phyloP scores from a whole-genome alignment of 2,797 vertebrate species.

The Alca torda region DNA sequence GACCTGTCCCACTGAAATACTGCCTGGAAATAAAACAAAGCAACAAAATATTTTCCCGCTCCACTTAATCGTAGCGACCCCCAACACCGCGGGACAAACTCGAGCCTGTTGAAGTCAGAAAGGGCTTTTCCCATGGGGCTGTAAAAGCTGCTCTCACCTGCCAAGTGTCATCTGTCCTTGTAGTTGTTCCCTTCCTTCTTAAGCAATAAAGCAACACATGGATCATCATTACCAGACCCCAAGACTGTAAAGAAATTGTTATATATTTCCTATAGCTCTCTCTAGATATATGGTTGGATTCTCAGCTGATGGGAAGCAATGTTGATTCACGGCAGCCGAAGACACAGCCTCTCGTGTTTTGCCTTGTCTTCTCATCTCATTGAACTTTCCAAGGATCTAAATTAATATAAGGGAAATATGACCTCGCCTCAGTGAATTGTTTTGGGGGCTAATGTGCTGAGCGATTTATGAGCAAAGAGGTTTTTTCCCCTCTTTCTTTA shows the following conservation, averaged over 20 bases:
- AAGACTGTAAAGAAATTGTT: conserved; percentile 5
- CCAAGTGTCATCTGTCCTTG: not conserved
- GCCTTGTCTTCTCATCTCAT: conserved; percentile 25
- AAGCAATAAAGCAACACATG: not conserved
- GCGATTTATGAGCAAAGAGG: conserved; percentile 59
- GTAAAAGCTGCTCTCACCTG: not conserved
- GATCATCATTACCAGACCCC: not conserved
- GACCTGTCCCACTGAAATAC: not conserved
- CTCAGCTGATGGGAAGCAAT: not conserved
- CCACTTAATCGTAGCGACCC: not conserved
- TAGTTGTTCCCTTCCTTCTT: not conserved
- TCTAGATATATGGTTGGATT: not conserved
- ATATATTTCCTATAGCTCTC: not conserved
- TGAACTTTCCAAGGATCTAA: conserved; percentile 39
- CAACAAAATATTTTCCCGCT: not conserved
- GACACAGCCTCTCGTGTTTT: not conserved
- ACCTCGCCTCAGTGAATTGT: conserved; percentile 63
- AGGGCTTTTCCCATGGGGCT: not conserved
- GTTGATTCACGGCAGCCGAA: conserved; percentile 17
- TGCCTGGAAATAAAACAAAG: not conserved
- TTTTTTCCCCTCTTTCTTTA: not conserved
- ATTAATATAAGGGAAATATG: conserved; percentile 44
- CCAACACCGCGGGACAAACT: accelerated
- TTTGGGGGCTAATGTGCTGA: conserved; percentile 54
- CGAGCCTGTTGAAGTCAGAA: not conserved